Conservation (phyloP, 2,888 invertebrate genomes). For the Autographa gamma region DNA sequence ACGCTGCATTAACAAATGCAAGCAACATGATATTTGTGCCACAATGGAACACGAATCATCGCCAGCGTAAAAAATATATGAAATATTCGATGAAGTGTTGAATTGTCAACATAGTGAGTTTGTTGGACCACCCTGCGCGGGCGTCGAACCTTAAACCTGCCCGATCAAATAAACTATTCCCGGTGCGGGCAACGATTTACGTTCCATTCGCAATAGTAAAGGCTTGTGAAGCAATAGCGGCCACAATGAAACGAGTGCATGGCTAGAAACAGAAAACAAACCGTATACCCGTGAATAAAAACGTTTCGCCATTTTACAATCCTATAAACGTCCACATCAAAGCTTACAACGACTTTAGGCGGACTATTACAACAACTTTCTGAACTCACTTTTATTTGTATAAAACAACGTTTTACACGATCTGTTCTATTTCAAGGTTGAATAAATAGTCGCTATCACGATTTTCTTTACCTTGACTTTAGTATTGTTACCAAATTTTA, state of each 20-base stretch:
- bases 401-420: conserved; percentile 31
- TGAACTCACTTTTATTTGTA: conserved; percentile 48
- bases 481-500: conserved; percentile 16
- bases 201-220: conserved; percentile 69
- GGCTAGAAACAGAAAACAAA: conserved; percentile 67
- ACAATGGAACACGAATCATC: conserved; percentile 36
- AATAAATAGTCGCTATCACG: conserved; percentile 8
- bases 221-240: conserved; percentile 62
- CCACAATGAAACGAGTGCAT: conserved; percentile 62
- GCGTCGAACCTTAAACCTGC: conserved; percentile 70
- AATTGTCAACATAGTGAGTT: conserved; percentile 59
- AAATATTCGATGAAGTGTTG: conserved; percentile 56
- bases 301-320: conserved; percentile 73
- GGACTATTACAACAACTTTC: conserved; percentile 52
- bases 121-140: conserved; percentile 72
- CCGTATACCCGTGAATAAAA: conserved; percentile 69
- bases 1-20: conserved; percentile 53
- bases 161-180: conserved; percentile 76
- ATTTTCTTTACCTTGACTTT: conserved; percentile 27
- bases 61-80: conserved; percentile 47
- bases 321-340: conserved; percentile 75
- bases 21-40: conserved; percentile 56
- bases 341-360: conserved; percentile 61
- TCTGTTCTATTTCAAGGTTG: conserved; percentile 33
- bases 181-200: conserved; percentile 71